Conservation (phyloP, 2,797 vertebrate species). For the Lates japonicus region DNA sequence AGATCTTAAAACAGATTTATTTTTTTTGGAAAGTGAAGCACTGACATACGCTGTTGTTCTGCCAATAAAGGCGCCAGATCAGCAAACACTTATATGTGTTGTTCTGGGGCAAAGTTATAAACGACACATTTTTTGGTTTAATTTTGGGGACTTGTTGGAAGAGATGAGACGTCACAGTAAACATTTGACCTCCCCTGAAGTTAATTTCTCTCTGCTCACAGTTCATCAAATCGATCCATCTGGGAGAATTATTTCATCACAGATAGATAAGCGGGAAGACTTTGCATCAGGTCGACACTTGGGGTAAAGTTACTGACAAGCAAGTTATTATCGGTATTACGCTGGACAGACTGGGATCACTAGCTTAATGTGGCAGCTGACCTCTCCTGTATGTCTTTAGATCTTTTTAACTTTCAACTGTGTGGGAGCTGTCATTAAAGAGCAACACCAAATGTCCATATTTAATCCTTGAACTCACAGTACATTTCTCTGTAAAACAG, state of each 20-base stretch:
- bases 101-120: not conserved
- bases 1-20: not conserved
- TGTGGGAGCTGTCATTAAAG: slow-evolving; percentile 63
- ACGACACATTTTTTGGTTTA: not conserved
- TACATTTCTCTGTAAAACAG: slow-evolving; percentile 14
- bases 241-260: not conserved
- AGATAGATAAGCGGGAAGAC: not conserved
- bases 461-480: slow-evolving; percentile 38
- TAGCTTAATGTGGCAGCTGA: slow-evolving; percentile 51
- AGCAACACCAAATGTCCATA: slow-evolving; percentile 55
- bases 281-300: not conserved
- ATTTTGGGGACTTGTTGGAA: not conserved
- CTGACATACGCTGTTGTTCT: not conserved
- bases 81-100: not conserved
- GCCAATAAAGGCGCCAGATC: not conserved
- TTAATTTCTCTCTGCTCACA: not conserved
- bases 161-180: not conserved
- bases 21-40: not conserved
- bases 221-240: slow-evolving; percentile 6
- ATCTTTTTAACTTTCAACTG: slow-evolving; percentile 57
- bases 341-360: slow-evolving; percentile 9
- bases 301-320: not conserved
- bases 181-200: not conserved
- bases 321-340: not conserved
- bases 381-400: slow-evolving; percentile 44